phyloP scores from a whole-genome alignment of 2,113 vertebrate species.

The Ceyx cyanopectus region DNA sequence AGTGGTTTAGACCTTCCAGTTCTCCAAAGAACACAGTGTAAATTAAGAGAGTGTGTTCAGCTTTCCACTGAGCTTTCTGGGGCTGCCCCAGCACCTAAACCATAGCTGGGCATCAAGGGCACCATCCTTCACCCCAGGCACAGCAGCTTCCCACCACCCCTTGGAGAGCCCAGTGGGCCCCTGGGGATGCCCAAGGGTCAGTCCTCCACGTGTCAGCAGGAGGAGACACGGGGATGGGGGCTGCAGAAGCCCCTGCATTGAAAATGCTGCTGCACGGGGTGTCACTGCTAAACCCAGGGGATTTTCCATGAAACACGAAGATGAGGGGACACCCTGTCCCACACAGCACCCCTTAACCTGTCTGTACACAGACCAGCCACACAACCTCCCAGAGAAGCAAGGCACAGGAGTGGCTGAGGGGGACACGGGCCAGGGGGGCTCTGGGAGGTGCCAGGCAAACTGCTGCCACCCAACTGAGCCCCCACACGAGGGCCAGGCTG shows the following conservation, averaged over 20 bases:
- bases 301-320: neutral
- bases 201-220: rapidly evolving
- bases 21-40: neutral
- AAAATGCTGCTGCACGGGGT: neutral
- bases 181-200: rapidly evolving
- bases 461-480: rapidly evolving
- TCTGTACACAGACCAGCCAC: rapidly evolving
- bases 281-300: neutral
- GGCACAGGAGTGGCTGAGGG: no score
- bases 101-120: neutral
- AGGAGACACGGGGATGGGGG: rapidly evolving
- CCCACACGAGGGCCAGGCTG: rapidly evolving
- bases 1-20: neutral
- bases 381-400: neutral
- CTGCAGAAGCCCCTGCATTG: neutral
- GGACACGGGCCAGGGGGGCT: neutral
- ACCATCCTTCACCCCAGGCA: neutral
- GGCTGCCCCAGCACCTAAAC: neutral
- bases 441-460: neutral
- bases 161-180: rapidly evolving
- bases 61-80: rapidly evolving
- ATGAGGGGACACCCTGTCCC: neutral
- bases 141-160: neutral
- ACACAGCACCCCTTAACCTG: neutral
- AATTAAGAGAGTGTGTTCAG: neutral